Evolutionary conservation across 2,888 invertebrate genomes (phyloP).

Genomic region (Leptopterna dolabrata): DNA sequence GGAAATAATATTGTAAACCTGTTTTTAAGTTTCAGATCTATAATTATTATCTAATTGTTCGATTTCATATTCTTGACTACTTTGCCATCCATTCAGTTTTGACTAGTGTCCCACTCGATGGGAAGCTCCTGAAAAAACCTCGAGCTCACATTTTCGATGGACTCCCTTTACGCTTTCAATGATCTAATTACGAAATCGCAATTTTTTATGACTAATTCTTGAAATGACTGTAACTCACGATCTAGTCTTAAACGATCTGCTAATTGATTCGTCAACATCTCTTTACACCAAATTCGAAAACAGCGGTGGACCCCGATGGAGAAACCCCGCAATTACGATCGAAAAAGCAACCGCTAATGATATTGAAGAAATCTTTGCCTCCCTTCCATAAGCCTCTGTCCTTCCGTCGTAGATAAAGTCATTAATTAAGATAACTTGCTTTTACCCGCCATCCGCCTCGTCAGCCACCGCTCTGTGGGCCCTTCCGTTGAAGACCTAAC

Average conservation of each 20-base stretch:
- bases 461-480: background rate
- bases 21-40: too few species aligned
- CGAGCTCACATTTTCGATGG: too few species aligned
- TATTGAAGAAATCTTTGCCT: slow-evolving; percentile 35
- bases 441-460: background rate
- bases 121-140: too few species aligned
- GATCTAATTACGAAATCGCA: too few species aligned
- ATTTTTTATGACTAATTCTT: too few species aligned
- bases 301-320: background rate
- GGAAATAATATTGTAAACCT: too few species aligned
- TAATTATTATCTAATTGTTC: too few species aligned
- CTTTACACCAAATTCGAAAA: background rate
- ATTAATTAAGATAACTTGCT: slow-evolving; percentile 46
- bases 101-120: too few species aligned
- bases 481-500: background rate
- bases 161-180: too few species aligned
- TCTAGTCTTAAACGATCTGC: background rate
- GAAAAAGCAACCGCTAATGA: slow-evolving; percentile 31
- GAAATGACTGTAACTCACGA: background rate
- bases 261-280: too few species aligned
- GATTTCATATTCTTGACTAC: too few species aligned
- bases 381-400: background rate
- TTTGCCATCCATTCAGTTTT: too few species aligned
- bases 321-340: background rate
- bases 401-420: slow-evolving; percentile 34